phyloP scores from a whole-genome alignment of 2,797 vertebrate species.

The Erpetoichthys calabaricus region DNA sequence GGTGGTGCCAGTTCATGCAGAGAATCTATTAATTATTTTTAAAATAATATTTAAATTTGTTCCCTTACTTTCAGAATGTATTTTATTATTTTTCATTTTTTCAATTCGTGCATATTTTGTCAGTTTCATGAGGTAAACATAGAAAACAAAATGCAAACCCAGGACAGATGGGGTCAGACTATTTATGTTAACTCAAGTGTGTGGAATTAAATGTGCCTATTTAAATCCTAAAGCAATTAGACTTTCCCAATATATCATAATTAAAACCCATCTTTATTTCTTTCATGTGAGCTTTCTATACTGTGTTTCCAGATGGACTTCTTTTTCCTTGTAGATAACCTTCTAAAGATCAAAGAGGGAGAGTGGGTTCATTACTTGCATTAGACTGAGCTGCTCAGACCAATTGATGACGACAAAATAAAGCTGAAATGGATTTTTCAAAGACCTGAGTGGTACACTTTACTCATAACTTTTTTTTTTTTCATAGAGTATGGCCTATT shows the following conservation, averaged over 20 bases:
- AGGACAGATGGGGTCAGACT: too few species aligned
- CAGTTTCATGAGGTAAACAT: too few species aligned
- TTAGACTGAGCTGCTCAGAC: constrained; percentile 75
- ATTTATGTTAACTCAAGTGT: too few species aligned
- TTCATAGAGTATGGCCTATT: constrained; percentile 72
- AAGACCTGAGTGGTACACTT: constrained; percentile 85
- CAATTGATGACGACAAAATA: constrained; percentile 79
- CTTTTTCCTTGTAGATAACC: constrained; percentile 43
- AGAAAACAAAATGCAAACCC: too few species aligned
- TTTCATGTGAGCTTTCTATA: constrained; percentile 52
- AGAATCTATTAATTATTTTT: too few species aligned
- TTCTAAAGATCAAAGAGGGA: constrained; percentile 85
- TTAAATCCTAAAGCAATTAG: too few species aligned
- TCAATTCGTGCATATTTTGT: too few species aligned
- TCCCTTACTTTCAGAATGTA: too few species aligned
- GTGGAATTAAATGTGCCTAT: too few species aligned
- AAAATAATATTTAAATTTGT: too few species aligned
- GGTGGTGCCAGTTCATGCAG: too few species aligned
- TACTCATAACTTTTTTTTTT: constrained; percentile 81
- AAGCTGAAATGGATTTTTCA: constrained; percentile 75
- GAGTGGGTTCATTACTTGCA: constrained; percentile 88
- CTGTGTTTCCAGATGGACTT: constrained; percentile 40
- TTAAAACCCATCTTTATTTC: constrained; percentile 36
- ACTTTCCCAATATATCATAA: constrained; percentile 22
- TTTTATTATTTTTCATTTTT: too few species aligned